phyloP scores from a whole-genome alignment of 2,888 invertebrate species.

The Euplexia lucipara region DNA sequence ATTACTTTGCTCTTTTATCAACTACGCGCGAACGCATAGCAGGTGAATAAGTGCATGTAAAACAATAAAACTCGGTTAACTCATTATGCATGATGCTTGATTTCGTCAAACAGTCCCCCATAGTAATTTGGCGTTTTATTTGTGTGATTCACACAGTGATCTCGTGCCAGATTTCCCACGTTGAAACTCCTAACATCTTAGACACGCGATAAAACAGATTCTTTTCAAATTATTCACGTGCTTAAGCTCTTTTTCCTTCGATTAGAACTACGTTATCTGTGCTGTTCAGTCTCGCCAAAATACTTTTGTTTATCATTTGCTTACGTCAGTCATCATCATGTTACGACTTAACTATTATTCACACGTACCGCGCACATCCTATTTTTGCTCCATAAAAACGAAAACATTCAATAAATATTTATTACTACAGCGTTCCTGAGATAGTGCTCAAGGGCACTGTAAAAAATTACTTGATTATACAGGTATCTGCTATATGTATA shows the following conservation, averaged over 20 bases:
- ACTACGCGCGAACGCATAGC: slow-evolving; percentile 59
- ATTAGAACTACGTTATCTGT: slow-evolving; percentile 46
- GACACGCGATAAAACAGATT: slow-evolving; percentile 71
- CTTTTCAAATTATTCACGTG: slow-evolving; percentile 72
- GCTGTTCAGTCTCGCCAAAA: slow-evolving; percentile 37
- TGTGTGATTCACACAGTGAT: slow-evolving; percentile 75
- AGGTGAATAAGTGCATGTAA: slow-evolving; percentile 67
- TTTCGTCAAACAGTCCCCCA: slow-evolving; percentile 58
- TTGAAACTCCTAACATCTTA: slow-evolving; percentile 70
- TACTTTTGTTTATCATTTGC: slow-evolving; percentile 61
- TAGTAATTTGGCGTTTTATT: slow-evolving; percentile 64
- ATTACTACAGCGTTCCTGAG: slow-evolving; percentile 58
- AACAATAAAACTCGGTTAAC: slow-evolving; percentile 53
- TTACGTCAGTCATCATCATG: slow-evolving; percentile 59
- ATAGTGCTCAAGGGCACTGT: slow-evolving; percentile 63
- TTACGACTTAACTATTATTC: slow-evolving; percentile 56
- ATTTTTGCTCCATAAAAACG: slow-evolving; percentile 63
- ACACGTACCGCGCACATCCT: slow-evolving; percentile 56
- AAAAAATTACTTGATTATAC: slow-evolving; percentile 44
- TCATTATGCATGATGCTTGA: slow-evolving; percentile 50
- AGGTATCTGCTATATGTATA: slow-evolving; percentile 23
- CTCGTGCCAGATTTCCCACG: slow-evolving; percentile 79
- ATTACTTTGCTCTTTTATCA: slow-evolving; percentile 73
- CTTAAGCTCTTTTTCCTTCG: slow-evolving; percentile 57
- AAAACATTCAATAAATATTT: slow-evolving; percentile 66